Evolutionary conservation across 1,140 invertebrate genomes (phyloP), one percentile per base, ranked within the genome.

Genomic region (Caenorhabditis brenneri): DNA sequence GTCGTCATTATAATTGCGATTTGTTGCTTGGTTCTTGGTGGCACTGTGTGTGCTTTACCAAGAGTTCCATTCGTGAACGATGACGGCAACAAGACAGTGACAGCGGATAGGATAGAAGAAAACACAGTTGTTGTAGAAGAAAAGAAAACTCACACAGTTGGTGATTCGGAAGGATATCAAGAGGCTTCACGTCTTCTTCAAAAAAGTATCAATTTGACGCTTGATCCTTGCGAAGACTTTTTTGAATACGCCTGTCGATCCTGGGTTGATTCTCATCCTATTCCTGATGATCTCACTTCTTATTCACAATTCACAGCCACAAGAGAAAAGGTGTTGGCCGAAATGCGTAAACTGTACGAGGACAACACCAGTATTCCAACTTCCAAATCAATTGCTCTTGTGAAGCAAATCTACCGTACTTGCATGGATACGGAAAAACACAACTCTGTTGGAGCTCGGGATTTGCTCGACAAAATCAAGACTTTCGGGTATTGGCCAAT

Each of bases 141-240:
- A n/a, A 74, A 74, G 36, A 74, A 74, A 15, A 42, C 65, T 5
- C 46, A 74, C 65, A 39, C 33, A 42, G 22, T 74, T 27, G 36
- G 65, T 7, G 36, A 74, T 42, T 74, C 65, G 9, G 33, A 74
- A n/a, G 65, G 65, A 7, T 74, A 42, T 24, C 65, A 58, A 39
- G 80, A 81, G 24, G 80, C 80, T 6, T 53, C 80, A 5, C 49
- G 36, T 10, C 15, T 42, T 0, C 53, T 81, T 5, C 80, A 81
- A 22, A 58, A 53, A 39, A 81, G 53, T 58, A 12, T 84, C 1
- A 84, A 79, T 39, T 29, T 85, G 55, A 48, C n/a, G 27, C 84
- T 86, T 2, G 86, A 90, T 84, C 89, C 88, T 0, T 89, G 88
- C 58, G 86, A 90, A 22, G 89, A 88, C 74, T 88, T 88, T 49